Evolutionary conservation across 2,888 invertebrate genomes (phyloP).

Genomic region (Alloplasta piceator): DNA sequence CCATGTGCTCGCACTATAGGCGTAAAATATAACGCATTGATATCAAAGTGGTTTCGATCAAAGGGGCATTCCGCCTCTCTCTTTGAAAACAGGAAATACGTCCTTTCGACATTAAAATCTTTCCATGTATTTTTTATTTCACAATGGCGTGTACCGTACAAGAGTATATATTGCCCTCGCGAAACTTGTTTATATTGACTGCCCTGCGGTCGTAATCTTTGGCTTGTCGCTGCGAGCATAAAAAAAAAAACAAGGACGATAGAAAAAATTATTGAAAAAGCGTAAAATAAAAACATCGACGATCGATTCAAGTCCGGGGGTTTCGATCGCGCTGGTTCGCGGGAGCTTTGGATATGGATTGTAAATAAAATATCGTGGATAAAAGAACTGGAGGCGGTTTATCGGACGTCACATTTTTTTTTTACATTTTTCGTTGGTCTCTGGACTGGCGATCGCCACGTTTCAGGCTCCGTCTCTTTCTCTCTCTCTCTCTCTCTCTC

Average conservation of each 20-base stretch:
- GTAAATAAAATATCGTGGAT: slow-evolving; percentile 74
- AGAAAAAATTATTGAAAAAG: slow-evolving; percentile 1
- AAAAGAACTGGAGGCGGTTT: slow-evolving; percentile 72
- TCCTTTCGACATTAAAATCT: no score
- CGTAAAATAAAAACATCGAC: background rate
- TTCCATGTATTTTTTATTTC: background rate
- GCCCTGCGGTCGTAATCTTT: background rate
- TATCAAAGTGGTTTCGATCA: no score
- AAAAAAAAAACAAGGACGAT: background rate
- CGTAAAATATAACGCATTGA: background rate
- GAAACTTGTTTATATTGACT: background rate
- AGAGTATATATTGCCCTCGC: background rate
- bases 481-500: slow-evolving; percentile 1
- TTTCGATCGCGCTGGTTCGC: slow-evolving; percentile 3
- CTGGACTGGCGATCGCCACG: slow-evolving; percentile 5
- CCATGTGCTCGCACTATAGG: background rate
- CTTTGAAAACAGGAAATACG: no score
- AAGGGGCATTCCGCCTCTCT: no score
- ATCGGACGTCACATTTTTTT: slow-evolving; percentile 70
- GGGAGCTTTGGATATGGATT: slow-evolving; percentile 35
- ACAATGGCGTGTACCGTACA: background rate
- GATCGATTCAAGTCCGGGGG: background rate
- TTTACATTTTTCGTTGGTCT: slow-evolving; percentile 35
- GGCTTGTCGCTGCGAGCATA: background rate
- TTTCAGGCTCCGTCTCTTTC: slow-evolving; percentile 14